Evolutionary conservation across 1,140 invertebrate species (phyloP).

Genomic region (Brachystomella parvula): DNA sequence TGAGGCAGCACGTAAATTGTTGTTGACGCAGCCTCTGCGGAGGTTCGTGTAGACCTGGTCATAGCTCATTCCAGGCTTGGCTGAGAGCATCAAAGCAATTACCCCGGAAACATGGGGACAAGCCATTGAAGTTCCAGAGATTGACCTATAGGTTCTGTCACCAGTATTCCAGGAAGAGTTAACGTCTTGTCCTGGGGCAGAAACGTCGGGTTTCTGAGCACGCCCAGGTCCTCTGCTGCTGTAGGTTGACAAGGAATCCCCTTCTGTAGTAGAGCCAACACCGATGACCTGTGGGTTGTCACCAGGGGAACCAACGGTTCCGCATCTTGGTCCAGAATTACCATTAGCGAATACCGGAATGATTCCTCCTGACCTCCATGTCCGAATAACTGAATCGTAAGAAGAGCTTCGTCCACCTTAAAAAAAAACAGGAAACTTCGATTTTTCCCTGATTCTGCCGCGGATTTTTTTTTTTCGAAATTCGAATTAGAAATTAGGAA

Average conservation of each 20-base stretch:
- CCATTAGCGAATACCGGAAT: slow-evolving; percentile 18
- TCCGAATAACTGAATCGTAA: slow-evolving; percentile 13
- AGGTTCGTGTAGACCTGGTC: neutral
- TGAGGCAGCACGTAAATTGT: neutral
- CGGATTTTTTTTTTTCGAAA: neutral
- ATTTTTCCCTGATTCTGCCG: too few species aligned
- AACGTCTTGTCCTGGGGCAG: slow-evolving; percentile 15
- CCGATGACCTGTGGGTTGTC: slow-evolving; percentile 5
- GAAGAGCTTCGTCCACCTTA: neutral
- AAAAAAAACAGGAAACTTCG: neutral
- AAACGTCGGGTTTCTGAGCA: slow-evolving; percentile 14
- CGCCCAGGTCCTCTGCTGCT: slow-evolving; percentile 14
- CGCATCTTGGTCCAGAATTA: slow-evolving; percentile 15
- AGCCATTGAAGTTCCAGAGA: slow-evolving; percentile 24
- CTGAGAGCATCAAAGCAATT: neutral
- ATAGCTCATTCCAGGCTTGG: neutral
- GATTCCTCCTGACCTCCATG: slow-evolving; percentile 17
- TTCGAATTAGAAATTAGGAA: neutral
- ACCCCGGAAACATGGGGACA: slow-evolving; percentile 15
- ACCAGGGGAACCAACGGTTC: slow-evolving; percentile 11
- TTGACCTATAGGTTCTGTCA: slow-evolving; percentile 12
- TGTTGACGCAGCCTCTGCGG: neutral
- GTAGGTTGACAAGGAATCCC: neutral
- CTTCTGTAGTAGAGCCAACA: slow-evolving; percentile 4
- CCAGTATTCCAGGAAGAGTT: slow-evolving; percentile 11